A percentile compares a stretch with the other conserved stretches of the same genome.
phyloP scores from a whole-genome alignment of 2,888 invertebrate species.

The Lasioglossum leucozonium region DNA sequence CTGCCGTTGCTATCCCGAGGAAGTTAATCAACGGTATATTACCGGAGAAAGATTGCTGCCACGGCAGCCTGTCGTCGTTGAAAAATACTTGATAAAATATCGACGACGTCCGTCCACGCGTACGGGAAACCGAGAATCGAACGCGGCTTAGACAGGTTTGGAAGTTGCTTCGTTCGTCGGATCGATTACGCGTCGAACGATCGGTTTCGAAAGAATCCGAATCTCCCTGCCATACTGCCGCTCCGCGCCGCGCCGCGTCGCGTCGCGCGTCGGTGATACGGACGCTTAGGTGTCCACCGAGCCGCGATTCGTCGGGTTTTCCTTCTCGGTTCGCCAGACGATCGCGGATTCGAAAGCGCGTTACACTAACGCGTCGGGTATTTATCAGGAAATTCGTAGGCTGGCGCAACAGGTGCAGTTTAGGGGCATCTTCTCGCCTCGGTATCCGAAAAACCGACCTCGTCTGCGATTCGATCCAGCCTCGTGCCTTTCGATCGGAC shows the following conservation, averaged over 20 bases:
- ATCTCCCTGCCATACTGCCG: neutral
- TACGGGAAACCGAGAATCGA: neutral
- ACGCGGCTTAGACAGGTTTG: neutral
- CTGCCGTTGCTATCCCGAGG: constrained; percentile 23
- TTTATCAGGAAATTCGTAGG: constrained; percentile 70
- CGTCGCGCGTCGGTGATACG: neutral
- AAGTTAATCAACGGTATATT: constrained; percentile 69
- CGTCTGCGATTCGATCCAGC: constrained; percentile 46
- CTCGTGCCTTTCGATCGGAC: constrained; percentile 26
- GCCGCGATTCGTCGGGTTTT: neutral
- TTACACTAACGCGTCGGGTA: constrained; percentile 54
- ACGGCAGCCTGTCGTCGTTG: neutral
- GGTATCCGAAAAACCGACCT: constrained; percentile 57
- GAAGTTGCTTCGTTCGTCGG: neutral
- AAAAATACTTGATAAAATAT: constrained; percentile 9
- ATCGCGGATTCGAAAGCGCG: constrained; percentile 52
- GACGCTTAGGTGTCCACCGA: neutral
- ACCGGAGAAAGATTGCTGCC: constrained; percentile 37
- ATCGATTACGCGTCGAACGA: constrained; percentile 9
- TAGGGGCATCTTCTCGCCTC: constrained; percentile 64
- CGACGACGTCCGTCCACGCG: neutral
- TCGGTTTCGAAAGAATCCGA: constrained; percentile 21
- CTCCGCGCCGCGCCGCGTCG: neutral
- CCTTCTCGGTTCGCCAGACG: constrained; percentile 25
- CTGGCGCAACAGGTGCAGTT: constrained; percentile 71